These are phyloP conservation scores for Cecropterus lyciades DNA, from an alignment of 1,140 invertebrate genomes.

Conservation along the genomic window DNA sequence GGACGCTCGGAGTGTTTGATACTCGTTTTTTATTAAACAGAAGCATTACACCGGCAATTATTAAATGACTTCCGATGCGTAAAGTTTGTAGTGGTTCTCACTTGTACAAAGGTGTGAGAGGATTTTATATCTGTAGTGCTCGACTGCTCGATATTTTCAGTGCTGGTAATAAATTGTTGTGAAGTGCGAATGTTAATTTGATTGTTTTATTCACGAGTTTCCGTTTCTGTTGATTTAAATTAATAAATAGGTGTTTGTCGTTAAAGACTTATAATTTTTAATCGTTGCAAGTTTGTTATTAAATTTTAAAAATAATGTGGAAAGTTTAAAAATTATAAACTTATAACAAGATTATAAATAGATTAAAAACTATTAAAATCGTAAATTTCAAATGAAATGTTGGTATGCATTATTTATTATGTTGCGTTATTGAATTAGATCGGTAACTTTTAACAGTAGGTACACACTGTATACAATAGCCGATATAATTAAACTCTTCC, in stretches of 20 bases:
- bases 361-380: too few relatives aligned
- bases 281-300: background rate
- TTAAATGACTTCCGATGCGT: conserved; percentile 61
- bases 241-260: background rate
- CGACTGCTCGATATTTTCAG: conserved; percentile 36
- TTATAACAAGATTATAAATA: too few relatives aligned
- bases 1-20: conserved; percentile 72
- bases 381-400: too few relatives aligned
- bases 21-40: conserved; percentile 66
- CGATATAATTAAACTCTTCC: too few relatives aligned
- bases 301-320: too few relatives aligned
- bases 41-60: conserved; percentile 65
- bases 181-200: conserved; percentile 26
- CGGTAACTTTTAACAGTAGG: too few relatives aligned
- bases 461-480: too few relatives aligned
- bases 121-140: conserved; percentile 45
- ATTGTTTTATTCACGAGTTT: conserved; percentile 28
- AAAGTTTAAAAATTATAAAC: too few relatives aligned
- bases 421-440: too few relatives aligned
- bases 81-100: conserved; percentile 51
- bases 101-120: conserved; percentile 45
- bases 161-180: conserved; percentile 28
- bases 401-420: too few relatives aligned
- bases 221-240: conserved; percentile 24
- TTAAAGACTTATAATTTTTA: background rate